Evolutionary conservation across 35 echinoderm and acorn worm species (phyloP).

Genomic region (Acanthaster planci): DNA sequence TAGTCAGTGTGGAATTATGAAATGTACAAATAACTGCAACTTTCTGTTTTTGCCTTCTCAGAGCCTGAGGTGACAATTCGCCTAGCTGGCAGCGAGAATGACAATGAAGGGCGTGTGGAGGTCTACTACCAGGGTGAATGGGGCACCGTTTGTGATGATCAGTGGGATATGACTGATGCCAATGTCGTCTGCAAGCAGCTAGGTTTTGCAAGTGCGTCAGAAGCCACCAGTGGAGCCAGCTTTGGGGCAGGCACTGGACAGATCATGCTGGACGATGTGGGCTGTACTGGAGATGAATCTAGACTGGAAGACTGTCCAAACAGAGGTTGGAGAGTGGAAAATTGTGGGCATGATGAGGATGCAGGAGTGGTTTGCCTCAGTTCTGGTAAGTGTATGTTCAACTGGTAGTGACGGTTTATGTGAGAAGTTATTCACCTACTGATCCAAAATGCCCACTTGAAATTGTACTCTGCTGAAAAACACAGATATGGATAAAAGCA

Average conservation of each 20-base stretch:
- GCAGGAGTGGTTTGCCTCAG: neutral
- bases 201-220: neutral
- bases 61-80: neutral
- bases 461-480: too few species aligned
- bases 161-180: conserved; percentile 13
- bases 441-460: too few species aligned
- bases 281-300: neutral
- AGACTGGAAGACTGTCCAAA: neutral
- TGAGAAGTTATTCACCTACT: too few species aligned
- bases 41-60: neutral
- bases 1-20: too few species aligned
- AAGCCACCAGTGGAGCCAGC: neutral
- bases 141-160: neutral
- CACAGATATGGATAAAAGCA: too few species aligned
- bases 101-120: neutral
- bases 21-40: neutral
- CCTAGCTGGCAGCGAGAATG: neutral
- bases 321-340: neutral
- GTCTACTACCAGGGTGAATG: neutral
- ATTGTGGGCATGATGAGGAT: neutral
- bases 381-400: neutral
- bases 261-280: neutral
- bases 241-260: neutral
- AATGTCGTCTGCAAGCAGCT: conserved; percentile 19
- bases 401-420: neutral